Evolutionary conservation across 1,140 invertebrate genomes (phyloP).

Genomic region (Apis dorsata): DNA sequence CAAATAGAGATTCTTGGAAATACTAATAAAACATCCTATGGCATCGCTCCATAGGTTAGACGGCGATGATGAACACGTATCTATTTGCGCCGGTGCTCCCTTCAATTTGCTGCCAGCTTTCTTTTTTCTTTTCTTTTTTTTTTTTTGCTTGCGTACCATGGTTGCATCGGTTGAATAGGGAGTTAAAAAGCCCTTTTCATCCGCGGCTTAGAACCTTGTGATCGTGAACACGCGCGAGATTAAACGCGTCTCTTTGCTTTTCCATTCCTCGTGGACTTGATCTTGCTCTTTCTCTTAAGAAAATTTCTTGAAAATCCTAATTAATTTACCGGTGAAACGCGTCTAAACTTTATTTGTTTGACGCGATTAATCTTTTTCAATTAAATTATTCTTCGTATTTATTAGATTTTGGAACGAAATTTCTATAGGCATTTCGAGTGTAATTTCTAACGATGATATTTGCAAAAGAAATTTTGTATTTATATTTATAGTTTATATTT

Average conservation of each 20-base stretch:
- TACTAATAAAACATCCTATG: conserved; percentile 19
- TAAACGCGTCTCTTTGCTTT: conserved; percentile 9
- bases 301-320: not conserved
- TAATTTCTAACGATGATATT: no score
- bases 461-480: no score
- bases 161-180: conserved; percentile 15
- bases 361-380: no score
- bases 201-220: conserved; percentile 26
- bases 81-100: conserved; percentile 16
- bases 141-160: not conserved
- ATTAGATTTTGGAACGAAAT: no score
- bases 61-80: not conserved
- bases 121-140: not conserved
- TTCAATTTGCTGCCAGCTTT: conserved; percentile 16
- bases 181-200: conserved; percentile 49
- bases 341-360: not conserved
- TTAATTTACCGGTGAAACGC: not conserved
- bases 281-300: not conserved
- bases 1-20: conserved; percentile 35
- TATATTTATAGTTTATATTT: no score
- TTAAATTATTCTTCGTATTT: no score
- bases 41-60: conserved; percentile 30
- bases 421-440: no score
- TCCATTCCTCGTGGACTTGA: not conserved
- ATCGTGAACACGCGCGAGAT: conserved; percentile 37